phyloP scores from a whole-genome alignment of 2,888 invertebrate species.

The Dioctria rufipes region DNA sequence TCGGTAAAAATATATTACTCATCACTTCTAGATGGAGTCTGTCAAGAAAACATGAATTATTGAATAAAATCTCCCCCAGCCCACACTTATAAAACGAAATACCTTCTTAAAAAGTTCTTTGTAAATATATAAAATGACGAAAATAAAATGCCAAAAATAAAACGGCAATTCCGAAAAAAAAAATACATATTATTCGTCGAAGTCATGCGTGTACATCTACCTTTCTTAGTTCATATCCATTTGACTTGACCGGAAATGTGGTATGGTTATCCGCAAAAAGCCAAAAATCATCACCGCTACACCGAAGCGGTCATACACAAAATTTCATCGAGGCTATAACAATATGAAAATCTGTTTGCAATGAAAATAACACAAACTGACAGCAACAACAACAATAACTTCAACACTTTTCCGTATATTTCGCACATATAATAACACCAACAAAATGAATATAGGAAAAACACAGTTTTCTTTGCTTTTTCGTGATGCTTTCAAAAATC shows the following conservation, averaged over 20 bases:
- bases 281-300: slow-evolving; percentile 25
- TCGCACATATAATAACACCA: slow-evolving; percentile 8
- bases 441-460: neutral
- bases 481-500: neutral
- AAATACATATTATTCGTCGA: neutral
- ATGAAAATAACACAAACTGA: slow-evolving; percentile 17
- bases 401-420: slow-evolving; percentile 18
- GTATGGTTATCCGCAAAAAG: neutral
- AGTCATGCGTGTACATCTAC: slow-evolving; percentile 4
- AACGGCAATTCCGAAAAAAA: neutral
- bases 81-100: slow-evolving; percentile 8
- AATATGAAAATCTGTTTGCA: slow-evolving; percentile 34
- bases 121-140: neutral
- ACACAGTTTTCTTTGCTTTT: neutral
- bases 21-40: slow-evolving; percentile 12
- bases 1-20: slow-evolving; percentile 23
- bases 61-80: neutral
- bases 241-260: slow-evolving; percentile 28
- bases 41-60: slow-evolving; percentile 46
- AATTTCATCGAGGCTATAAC: slow-evolving; percentile 19
- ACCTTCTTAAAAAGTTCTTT: no score
- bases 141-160: slow-evolving; percentile 37
- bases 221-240: slow-evolving; percentile 33
- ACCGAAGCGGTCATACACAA: slow-evolving; percentile 9
- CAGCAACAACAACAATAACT: slow-evolving; percentile 13